phyloP scores from a whole-genome alignment of 2,113 vertebrate genomes.

The Ursus arctos region DNA sequence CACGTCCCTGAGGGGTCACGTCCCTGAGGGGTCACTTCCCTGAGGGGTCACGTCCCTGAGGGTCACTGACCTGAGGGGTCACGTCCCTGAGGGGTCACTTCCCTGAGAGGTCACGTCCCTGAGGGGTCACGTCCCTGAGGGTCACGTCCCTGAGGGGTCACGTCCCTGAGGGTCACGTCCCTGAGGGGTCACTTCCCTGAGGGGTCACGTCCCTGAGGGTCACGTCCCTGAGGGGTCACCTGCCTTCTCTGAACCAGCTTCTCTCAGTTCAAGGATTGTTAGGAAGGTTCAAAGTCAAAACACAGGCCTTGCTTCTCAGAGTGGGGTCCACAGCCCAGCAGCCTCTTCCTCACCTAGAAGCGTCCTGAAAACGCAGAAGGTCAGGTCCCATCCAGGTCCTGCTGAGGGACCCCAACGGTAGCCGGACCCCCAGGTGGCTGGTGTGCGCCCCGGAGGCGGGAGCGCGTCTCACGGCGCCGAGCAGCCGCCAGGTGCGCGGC shows the following conservation, averaged over 20 bases:
- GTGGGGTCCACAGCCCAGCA: background rate
- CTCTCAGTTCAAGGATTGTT: background rate
- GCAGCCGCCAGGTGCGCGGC: background rate
- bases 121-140: too few relatives aligned
- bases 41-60: too few relatives aligned
- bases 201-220: too few relatives aligned
- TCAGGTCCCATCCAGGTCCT: background rate
- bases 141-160: too few relatives aligned
- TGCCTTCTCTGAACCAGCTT: background rate
- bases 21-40: too few relatives aligned
- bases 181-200: too few relatives aligned
- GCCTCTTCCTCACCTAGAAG: background rate
- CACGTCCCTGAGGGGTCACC: background rate
- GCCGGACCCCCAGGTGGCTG: background rate
- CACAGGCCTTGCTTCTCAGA: background rate
- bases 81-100: too few relatives aligned
- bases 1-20: too few relatives aligned
- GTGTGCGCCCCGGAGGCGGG: accelerated
- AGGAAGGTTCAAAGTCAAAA: background rate
- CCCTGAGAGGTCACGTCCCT: too few relatives aligned
- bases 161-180: background rate
- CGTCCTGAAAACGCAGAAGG: background rate
- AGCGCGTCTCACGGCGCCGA: accelerated
- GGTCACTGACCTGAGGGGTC: too few relatives aligned
- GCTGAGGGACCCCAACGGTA: background rate